Evolutionary conservation across 2,113 vertebrate species (phyloP).

Genomic region (Piprites chloris): DNA sequence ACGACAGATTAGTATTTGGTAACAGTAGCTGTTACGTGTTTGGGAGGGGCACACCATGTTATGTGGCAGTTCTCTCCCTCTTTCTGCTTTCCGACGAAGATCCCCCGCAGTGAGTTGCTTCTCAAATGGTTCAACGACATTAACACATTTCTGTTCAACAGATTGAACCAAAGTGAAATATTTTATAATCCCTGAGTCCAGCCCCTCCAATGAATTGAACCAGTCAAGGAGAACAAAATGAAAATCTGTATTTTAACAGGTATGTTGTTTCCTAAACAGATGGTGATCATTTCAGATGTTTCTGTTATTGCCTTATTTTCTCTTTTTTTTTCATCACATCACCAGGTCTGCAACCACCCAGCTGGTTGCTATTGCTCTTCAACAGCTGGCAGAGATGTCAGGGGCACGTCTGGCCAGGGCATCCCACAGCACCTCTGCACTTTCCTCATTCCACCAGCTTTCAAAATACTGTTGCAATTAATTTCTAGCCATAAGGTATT

Average conservation of each 20-base stretch:
- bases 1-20: neutral
- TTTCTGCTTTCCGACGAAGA: neutral
- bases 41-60: neutral
- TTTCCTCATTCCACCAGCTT: neutral
- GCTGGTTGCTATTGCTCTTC: conserved; percentile 21
- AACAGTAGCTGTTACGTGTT: neutral
- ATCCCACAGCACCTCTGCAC: conserved; percentile 10
- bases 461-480: neutral
- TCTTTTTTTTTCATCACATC: neutral
- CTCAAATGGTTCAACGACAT: neutral
- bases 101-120: neutral
- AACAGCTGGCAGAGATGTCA: conserved; percentile 36
- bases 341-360: conserved; percentile 18
- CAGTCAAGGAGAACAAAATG: conserved; percentile 16
- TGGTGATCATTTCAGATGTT: conserved; percentile 17
- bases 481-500: neutral
- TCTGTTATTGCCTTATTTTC: conserved; percentile 21
- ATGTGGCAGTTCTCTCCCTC: neutral
- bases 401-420: neutral
- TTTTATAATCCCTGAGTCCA: neutral
- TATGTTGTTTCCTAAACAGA: conserved; percentile 35
- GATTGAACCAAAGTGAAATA: neutral
- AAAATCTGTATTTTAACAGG: conserved; percentile 8
- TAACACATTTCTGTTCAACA: neutral
- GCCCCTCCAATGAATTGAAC: neutral